Base-by-base conservation (phyloP, 1,140 invertebrate species). In the Camponotus pennsylvanicus region DNA sequence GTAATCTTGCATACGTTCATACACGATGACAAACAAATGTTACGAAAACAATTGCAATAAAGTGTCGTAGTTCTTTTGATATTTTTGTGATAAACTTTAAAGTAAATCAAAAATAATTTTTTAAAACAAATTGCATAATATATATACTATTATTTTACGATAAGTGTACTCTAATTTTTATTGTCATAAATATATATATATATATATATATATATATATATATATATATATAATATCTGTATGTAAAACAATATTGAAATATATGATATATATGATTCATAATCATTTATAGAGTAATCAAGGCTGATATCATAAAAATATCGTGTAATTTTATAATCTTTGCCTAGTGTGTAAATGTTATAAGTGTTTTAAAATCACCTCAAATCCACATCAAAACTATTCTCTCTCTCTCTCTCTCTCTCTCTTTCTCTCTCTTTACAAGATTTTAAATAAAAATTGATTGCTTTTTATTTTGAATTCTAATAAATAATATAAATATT, bases 1-100 rank as follows among this genome's bases (percentile, higher is more conserved):
- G 15, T 55, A 27, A 9, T 8, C 15, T n/a, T 27, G 27, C 77
- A 21, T 27, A 8, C 15, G 7, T 70, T 71, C 52, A 71, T 52
- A 52, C 18, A 40, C n/a, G 40, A 73, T 82, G 67, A 82, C 40
- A 82, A 18, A 40, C 34, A n/a, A 15, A 6, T 40, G 49, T 61
- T 82, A 82, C 27, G 11, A 73, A 13, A 82, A 21, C 55, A 15
- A 37, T 57, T 15, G 52, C 52, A 71, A 82, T 49, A 73, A 73
- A 59, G 34, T 32, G 2, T 73, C 40, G 21, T 21, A 18, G 1
- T 59, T 6, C 3, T 2, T 32, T 61, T 18, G 52, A 37, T 15
- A 5, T 18, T 71, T 21, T 15, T 27, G 42, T 4, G 32, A 45
- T 13, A 8, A 8, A n/a, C 15, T 63, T 45, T 66, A n/a, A 40